These are phyloP conservation scores for Callocephalon fimbriatum DNA, from an alignment of 2,113 vertebrate species.

Conservation along the genomic window DNA sequence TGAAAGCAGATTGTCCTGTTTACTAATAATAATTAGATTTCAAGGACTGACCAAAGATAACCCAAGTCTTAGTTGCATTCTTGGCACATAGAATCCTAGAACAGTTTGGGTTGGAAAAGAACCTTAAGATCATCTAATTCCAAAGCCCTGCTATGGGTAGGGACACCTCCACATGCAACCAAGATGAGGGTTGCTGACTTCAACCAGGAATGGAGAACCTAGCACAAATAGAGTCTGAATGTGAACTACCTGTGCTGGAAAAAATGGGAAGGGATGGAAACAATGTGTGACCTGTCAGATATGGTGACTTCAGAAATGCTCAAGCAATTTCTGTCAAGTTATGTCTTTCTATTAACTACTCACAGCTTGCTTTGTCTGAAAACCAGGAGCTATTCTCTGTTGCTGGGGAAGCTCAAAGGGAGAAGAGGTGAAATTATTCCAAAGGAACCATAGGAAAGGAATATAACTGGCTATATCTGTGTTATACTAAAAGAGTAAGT, in stretches of 20 bases:
- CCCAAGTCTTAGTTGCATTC: neutral
- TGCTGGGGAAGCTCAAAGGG: neutral
- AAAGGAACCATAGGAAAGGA: neutral
- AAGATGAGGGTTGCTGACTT: neutral
- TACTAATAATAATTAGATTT: slow-evolving; percentile 19
- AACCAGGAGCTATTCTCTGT: neutral
- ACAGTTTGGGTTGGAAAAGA: neutral
- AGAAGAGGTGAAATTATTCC: neutral
- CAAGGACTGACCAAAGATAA: slow-evolving; percentile 16
- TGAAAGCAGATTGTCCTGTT: neutral
- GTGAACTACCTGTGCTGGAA: slow-evolving; percentile 27
- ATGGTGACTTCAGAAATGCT: neutral
- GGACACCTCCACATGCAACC: neutral
- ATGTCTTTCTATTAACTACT: neutral
- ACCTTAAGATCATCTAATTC: neutral
- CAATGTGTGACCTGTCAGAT: neutral
- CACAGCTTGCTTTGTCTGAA: neutral
- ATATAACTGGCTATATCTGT: neutral
- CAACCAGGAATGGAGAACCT: neutral
- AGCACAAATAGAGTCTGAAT: neutral
- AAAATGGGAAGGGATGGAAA: slow-evolving; percentile 10
- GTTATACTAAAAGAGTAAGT: neutral
- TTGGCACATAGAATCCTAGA: neutral
- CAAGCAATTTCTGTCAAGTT: neutral
- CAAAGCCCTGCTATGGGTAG: neutral